These are phyloP conservation scores for Dipodomys spectabilis DNA, from an alignment of 2,113 vertebrate species.

Conservation along the genomic window DNA sequence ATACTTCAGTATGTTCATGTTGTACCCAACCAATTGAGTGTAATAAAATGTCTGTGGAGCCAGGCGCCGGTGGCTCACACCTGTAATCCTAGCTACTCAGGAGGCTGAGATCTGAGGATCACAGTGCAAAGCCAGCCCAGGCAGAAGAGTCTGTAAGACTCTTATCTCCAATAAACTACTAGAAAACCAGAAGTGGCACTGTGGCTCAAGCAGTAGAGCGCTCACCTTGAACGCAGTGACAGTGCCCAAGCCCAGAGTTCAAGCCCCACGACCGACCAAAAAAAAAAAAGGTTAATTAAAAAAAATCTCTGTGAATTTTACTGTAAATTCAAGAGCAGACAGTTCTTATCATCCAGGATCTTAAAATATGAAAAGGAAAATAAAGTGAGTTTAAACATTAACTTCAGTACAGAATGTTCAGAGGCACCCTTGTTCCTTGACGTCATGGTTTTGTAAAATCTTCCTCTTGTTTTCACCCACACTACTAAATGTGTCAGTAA, in stretches of 20 bases:
- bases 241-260: no score
- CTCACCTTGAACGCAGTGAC: no score
- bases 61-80: no score
- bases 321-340: not conserved
- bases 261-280: no score
- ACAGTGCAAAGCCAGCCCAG: no score
- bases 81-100: no score
- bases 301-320: not conserved
- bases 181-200: no score
- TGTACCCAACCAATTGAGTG: not conserved
- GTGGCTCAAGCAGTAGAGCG: no score
- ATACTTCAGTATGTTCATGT: not conserved
- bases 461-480: not conserved
- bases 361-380: not conserved
- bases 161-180: no score
- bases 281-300: no score
- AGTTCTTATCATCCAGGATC: not conserved
- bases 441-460: not conserved
- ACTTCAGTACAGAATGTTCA: not conserved
- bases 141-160: no score
- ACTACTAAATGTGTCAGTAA: not conserved
- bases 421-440: rapidly evolving
- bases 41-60: not conserved
- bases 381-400: not conserved
- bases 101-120: no score